Conservation (phyloP, 1,140 invertebrate species). For the Drosophila pachea region DNA sequence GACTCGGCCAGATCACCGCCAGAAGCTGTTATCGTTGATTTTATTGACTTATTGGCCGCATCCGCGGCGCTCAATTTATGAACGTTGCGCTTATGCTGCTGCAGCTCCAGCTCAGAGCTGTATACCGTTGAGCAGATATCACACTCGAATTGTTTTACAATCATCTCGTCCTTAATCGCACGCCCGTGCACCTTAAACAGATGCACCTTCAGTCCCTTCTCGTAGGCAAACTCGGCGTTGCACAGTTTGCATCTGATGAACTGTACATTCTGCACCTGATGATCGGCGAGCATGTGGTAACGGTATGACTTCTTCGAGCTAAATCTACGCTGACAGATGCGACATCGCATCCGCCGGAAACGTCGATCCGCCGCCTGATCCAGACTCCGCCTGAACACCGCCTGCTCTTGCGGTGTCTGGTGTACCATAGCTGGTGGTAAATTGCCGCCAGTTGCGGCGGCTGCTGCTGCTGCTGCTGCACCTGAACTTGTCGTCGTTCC, state of each 20-base stretch:
- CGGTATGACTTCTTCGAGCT: constrained; percentile 78
- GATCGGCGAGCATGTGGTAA: constrained; percentile 77
- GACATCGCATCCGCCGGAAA: constrained; percentile 76
- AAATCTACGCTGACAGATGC: constrained; percentile 74
- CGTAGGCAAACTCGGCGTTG: constrained; percentile 77
- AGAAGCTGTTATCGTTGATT: constrained; percentile 24
- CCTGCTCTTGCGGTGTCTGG: constrained; percentile 63
- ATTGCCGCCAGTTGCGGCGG: not conserved
- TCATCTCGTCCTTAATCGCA: constrained; percentile 72
- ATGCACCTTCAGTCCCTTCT: constrained; percentile 78
- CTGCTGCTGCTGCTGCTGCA: not conserved
- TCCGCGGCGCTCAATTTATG: constrained; percentile 32
- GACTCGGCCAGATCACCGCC: constrained; percentile 20
- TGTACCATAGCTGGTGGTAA: constrained; percentile 56
- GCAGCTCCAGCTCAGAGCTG: constrained; percentile 64
- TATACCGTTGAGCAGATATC: constrained; percentile 78
- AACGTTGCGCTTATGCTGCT: constrained; percentile 66
- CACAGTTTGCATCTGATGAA: constrained; percentile 78
- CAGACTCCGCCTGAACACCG: constrained; percentile 63
- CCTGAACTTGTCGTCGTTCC: not conserved
- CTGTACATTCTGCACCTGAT: constrained; percentile 77
- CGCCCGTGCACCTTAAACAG: constrained; percentile 77
- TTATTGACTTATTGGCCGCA: constrained; percentile 18
- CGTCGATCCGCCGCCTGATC: constrained; percentile 74
- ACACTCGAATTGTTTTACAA: constrained; percentile 76